These are phyloP conservation scores for Sebastes iracundus DNA, from an alignment of 2,797 vertebrate genomes.

Conservation along the genomic window DNA sequence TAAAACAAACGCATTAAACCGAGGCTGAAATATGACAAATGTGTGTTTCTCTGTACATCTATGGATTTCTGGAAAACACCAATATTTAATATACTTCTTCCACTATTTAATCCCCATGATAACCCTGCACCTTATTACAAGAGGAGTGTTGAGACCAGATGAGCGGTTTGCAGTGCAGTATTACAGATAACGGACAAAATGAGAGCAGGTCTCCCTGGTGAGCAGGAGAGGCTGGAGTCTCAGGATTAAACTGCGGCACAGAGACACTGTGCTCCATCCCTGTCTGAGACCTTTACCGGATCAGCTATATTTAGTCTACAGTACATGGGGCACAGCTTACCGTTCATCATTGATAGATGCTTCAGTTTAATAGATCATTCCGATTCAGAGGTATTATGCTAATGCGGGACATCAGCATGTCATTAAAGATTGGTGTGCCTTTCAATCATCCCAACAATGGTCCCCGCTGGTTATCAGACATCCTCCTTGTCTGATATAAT, in stretches of 20 bases:
- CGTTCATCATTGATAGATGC: constrained; percentile 55
- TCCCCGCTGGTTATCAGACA: constrained; percentile 27
- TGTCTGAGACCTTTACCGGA: constrained; percentile 70
- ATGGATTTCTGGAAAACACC: background rate
- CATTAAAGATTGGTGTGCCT: constrained; percentile 41
- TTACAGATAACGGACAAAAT: constrained; percentile 34
- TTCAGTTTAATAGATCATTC: constrained; percentile 58
- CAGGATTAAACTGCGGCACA: constrained; percentile 59
- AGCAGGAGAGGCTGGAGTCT: constrained; percentile 40
- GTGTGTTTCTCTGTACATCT: background rate
- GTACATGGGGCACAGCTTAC: constrained; percentile 27
- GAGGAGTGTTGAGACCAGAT: constrained; percentile 7
- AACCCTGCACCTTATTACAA: constrained; percentile 2
- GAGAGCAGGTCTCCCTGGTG: constrained; percentile 35
- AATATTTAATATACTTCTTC: constrained; percentile 15
- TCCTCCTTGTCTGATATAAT: constrained; percentile 8
- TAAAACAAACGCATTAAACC: background rate
- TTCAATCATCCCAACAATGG: constrained; percentile 36
- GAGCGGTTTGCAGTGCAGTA: background rate
- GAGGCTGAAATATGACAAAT: background rate
- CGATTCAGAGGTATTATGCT: constrained; percentile 58
- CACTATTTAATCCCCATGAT: constrained; percentile 5
- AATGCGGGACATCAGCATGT: constrained; percentile 58
- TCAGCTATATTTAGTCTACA: constrained; percentile 71
- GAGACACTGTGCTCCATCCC: constrained; percentile 35